phyloP scores from a whole-genome alignment of 2,888 invertebrate genomes.

The Epinotia brunnichana region DNA sequence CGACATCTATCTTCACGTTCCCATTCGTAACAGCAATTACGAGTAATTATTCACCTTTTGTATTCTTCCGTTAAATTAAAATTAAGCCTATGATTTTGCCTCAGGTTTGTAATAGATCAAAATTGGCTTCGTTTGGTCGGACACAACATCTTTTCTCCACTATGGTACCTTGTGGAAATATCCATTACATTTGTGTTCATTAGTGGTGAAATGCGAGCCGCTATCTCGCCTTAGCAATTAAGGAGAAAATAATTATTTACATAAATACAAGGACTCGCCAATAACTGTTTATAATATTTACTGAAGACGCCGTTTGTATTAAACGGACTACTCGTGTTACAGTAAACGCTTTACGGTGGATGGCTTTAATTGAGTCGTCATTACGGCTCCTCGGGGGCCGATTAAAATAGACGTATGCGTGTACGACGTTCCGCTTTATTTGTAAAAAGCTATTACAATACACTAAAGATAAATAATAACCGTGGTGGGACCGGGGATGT shows the following conservation, averaged over 20 bases:
- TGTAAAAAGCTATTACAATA: constrained; percentile 43
- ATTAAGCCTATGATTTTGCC: constrained; percentile 64
- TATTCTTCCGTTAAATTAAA: constrained; percentile 39
- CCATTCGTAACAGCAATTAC: constrained; percentile 35
- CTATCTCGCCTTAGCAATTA: constrained; percentile 73
- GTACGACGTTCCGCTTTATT: constrained; percentile 44
- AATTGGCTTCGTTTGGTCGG: constrained; percentile 49
- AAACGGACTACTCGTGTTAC: constrained; percentile 74
- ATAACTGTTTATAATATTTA: constrained; percentile 73
- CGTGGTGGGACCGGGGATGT: constrained; percentile 41
- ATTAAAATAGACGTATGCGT: constrained; percentile 43
- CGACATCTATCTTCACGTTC: constrained; percentile 39
- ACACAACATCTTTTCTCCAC: constrained; percentile 47
- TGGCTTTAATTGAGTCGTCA: constrained; percentile 65
- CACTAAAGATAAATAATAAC: constrained; percentile 44
- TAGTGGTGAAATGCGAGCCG: constrained; percentile 71
- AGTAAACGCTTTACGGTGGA: constrained; percentile 72
- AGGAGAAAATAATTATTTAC: constrained; percentile 76
- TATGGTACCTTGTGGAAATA: constrained; percentile 64
- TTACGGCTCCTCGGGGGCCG: constrained; percentile 57
- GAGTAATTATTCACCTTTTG: constrained; percentile 40
- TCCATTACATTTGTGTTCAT: constrained; percentile 81
- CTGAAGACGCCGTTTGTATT: constrained; percentile 68
- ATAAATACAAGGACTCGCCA: constrained; percentile 71
- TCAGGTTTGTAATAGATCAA: constrained; percentile 61